Evolutionary conservation across 2,888 invertebrate species (phyloP).

Genomic region (Drosophila kuntzei): DNA sequence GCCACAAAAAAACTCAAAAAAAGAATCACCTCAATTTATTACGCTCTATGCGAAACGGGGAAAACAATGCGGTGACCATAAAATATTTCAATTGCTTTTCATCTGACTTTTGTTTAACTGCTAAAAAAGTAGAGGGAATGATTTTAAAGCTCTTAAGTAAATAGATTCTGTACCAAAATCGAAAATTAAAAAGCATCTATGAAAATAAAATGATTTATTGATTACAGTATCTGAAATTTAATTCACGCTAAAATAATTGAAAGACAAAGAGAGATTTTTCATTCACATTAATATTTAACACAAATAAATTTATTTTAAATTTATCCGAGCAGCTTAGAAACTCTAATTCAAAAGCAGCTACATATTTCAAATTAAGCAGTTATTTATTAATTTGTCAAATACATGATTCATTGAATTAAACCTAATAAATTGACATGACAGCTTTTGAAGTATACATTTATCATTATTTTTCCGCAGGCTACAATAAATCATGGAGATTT

Average conservation of each 20-base stretch:
- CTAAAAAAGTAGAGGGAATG: background rate
- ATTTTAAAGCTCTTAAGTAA: constrained; percentile 7
- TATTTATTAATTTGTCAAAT: constrained; percentile 40
- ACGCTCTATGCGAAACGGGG: background rate
- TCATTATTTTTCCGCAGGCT: constrained; percentile 32
- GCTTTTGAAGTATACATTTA: constrained; percentile 33
- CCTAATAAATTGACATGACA: constrained; percentile 33
- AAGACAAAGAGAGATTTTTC: too few species aligned
- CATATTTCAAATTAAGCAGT: constrained; percentile 4
- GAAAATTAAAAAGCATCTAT: constrained; percentile 13
- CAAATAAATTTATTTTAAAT: too few species aligned
- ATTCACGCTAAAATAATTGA: too few species aligned
- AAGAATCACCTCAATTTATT: constrained; percentile 44
- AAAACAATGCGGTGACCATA: constrained; percentile 17
- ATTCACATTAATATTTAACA: too few species aligned
- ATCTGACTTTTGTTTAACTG: constrained; percentile 28
- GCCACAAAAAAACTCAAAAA: constrained; percentile 7
- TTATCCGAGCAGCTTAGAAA: background rate
- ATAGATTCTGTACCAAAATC: constrained; percentile 3
- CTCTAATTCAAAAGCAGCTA: background rate
- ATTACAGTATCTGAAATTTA: too few species aligned
- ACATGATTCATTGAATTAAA: constrained; percentile 33
- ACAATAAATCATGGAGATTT: constrained; percentile 42
- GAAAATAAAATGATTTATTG: background rate
- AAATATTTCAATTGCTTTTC: constrained; percentile 41